phyloP scores from a whole-genome alignment of 2,113 vertebrate genomes.

The Hippopotamus amphibius region DNA sequence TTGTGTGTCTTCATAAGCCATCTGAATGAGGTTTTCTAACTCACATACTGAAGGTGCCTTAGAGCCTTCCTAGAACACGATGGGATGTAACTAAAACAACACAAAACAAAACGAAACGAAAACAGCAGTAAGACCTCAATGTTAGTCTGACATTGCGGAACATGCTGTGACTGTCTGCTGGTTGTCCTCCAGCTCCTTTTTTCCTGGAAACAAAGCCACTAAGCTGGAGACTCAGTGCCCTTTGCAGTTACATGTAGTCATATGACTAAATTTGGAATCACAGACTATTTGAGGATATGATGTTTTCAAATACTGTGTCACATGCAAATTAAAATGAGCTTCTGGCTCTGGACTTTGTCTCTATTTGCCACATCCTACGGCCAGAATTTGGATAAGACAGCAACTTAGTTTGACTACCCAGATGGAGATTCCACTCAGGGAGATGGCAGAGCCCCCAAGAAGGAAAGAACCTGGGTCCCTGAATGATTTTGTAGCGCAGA shows the following conservation, averaged over 20 bases:
- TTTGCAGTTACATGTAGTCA: background rate
- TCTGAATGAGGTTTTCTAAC: background rate
- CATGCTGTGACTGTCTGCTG: background rate
- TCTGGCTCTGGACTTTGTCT: constrained; percentile 27
- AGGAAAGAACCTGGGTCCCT: background rate
- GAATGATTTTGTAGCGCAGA: background rate
- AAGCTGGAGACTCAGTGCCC: background rate
- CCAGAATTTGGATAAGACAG: constrained; percentile 7
- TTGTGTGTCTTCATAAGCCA: background rate
- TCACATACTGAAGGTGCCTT: background rate
- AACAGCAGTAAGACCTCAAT: background rate
- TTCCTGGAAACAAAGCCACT: background rate
- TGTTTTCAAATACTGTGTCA: background rate
- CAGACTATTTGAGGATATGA: background rate
- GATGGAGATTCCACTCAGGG: background rate
- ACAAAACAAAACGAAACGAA: background rate
- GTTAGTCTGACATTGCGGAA: background rate
- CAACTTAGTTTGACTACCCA: background rate
- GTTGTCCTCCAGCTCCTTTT: background rate
- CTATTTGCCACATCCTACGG: background rate
- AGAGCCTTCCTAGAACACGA: background rate
- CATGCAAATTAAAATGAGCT: constrained; percentile 12
- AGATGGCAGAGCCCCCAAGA: background rate
- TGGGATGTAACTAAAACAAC: background rate
- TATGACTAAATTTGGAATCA: background rate